Evolutionary conservation across 2,888 invertebrate species (phyloP), one percentile per base, ranked within the genome.

Genomic region (Epistrophe grossulariae): DNA sequence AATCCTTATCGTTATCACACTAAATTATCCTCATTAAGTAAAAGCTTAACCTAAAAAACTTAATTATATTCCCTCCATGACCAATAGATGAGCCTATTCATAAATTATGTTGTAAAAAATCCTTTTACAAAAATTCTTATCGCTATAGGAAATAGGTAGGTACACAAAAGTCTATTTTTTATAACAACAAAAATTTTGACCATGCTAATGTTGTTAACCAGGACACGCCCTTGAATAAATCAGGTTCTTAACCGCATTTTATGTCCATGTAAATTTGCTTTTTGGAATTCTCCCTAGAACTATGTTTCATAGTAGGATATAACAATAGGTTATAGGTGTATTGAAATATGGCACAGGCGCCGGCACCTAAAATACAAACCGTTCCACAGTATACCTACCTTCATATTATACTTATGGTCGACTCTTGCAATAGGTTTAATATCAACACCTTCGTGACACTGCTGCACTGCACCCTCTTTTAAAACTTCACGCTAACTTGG

Each of bases 381-480:
- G 35, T 45, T 13, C 19, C 4, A 24, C 2, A 24, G 3, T 24
- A 24, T 24, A 24, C 24, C 24, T 24, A 24, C 24, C 3, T 24
- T 24, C 3, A 24, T 60, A 55, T 59, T 9, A n/a, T 57, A n/a
- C n/a, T 15, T 38, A 59, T 59, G 17, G 28, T 57, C 15, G 31
- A 57, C 4, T 43, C 5, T 24, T 43, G 2, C 11, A 48, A 55
- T 55, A 28, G 38, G 11, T 31, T 17, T 85, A 82, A 76, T 71
- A 87, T 87, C 76, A 87, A 79, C 87, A 87, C 82, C 76, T 87
- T 83, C 79, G 83, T 83, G 87, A 83, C 79, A 83, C 83, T 79
- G 79, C 76, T 83, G 79, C 79, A 83, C 83, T 79, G 79, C 76
- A 74, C 83, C 83, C 79, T 79, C 71, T 76, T 87, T 82, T 68